Evolutionary conservation across 2,888 invertebrate genomes (phyloP).

Genomic region (Parasteatoda lunata): DNA sequence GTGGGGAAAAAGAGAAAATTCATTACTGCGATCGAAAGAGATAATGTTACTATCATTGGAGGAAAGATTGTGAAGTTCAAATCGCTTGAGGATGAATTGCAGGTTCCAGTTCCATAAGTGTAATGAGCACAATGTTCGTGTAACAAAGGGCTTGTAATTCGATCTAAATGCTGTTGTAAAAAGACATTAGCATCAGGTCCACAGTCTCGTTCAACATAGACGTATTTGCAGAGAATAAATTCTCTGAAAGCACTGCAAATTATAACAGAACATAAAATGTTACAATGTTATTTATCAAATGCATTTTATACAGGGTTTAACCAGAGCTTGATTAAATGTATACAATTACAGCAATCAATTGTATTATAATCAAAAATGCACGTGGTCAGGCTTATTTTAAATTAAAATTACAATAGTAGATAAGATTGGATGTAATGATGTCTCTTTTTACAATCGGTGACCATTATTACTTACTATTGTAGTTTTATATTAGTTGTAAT

Average conservation of each 20-base stretch:
- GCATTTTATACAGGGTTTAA: no score
- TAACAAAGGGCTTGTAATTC: conserved; percentile 68
- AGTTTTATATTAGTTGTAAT: no score
- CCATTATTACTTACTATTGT: no score
- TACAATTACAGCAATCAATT: no score
- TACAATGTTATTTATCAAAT: no score
- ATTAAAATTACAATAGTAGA: no score
- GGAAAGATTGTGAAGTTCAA: background rate
- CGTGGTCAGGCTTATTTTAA: no score
- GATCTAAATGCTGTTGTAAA: conserved; percentile 67
- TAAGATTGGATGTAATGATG: no score
- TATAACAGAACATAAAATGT: no score
- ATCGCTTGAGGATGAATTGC: conserved; percentile 24
- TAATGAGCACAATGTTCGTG: conserved; percentile 70
- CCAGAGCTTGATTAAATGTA: no score
- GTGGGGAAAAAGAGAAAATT: background rate
- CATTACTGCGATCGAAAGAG: background rate
- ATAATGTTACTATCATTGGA: conserved; percentile 11
- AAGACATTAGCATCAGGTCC: conserved; percentile 68
- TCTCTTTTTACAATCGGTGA: no score
- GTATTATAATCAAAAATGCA: no score
- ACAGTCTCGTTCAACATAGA: conserved; percentile 68
- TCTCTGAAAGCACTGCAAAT: conserved; percentile 68
- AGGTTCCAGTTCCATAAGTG: conserved; percentile 69
- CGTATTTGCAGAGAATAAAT: conserved; percentile 69